These are phyloP conservation scores for Peromyscus polionotus DNA, from an alignment of 2,113 vertebrate species.

Conservation along the genomic window DNA sequence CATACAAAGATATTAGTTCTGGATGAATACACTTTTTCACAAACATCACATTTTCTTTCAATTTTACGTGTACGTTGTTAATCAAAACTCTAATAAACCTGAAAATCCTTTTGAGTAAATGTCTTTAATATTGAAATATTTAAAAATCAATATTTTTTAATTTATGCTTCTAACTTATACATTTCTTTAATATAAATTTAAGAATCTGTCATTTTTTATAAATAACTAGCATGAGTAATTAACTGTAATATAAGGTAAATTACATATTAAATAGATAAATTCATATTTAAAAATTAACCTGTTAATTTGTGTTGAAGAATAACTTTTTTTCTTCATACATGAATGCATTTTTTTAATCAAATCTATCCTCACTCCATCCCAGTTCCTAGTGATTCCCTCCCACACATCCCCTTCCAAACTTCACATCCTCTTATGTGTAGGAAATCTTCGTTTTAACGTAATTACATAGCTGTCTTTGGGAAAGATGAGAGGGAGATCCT, in stretches of 20 bases:
- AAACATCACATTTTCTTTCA: background rate
- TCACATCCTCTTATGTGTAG: background rate
- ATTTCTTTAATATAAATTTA: slow-evolving; percentile 29
- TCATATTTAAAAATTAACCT: background rate
- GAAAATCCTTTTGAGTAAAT: background rate
- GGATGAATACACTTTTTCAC: background rate
- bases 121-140: slow-evolving; percentile 7
- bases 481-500: background rate
- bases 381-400: background rate
- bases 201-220: background rate
- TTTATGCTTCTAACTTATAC: background rate
- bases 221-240: background rate
- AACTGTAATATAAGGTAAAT: background rate
- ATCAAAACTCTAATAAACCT: background rate
- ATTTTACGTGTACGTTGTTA: background rate
- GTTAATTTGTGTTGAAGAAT: background rate
- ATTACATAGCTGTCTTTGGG: background rate
- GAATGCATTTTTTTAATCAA: background rate
- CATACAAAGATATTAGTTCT: slow-evolving; percentile 17
- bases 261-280: background rate
- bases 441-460: background rate
- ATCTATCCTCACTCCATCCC: background rate
- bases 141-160: slow-evolving; percentile 1
- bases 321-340: background rate
- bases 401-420: background rate